Evolutionary conservation across 2,888 invertebrate genomes (phyloP).

Genomic region (Galerucella pusilla): DNA sequence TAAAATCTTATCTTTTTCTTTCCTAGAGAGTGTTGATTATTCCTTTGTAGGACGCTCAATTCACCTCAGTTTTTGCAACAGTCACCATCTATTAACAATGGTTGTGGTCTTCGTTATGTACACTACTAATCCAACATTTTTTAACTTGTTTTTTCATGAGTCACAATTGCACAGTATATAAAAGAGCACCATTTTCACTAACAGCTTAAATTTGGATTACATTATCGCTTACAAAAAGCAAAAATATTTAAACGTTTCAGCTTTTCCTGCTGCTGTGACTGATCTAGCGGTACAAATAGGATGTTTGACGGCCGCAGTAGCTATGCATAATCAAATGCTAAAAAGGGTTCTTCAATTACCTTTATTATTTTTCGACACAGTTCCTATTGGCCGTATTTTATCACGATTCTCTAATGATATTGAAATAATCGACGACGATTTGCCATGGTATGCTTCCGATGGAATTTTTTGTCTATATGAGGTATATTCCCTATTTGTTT

Average conservation of each 20-base stretch:
- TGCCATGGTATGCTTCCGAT: slow-evolving; percentile 75
- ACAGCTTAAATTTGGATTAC: neutral
- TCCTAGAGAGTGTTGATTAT: too few species aligned
- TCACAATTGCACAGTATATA: neutral
- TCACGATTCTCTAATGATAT: slow-evolving; percentile 82
- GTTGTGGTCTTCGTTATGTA: neutral
- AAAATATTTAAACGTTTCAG: slow-evolving; percentile 55
- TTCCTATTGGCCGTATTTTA: slow-evolving; percentile 80
- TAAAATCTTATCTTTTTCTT: too few species aligned
- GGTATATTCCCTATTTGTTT: slow-evolving; percentile 65
- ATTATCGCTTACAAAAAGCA: neutral
- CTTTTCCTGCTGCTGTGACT: slow-evolving; percentile 61
- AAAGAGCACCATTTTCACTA: neutral
- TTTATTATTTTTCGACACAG: slow-evolving; percentile 82
- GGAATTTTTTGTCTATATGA: slow-evolving; percentile 78
- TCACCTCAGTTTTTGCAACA: too few species aligned
- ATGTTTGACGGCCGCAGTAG: slow-evolving; percentile 73
- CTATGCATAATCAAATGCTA: slow-evolving; percentile 72
- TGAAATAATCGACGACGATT: slow-evolving; percentile 74
- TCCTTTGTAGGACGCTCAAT: too few species aligned
- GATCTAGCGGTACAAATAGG: slow-evolving; percentile 69
- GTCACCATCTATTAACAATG: neutral
- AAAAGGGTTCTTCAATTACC: slow-evolving; percentile 74
- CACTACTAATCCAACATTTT: too few species aligned
- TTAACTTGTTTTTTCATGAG: neutral